phyloP scores from a whole-genome alignment of 2,888 invertebrate species.

The Lasioglossum malachurum region DNA sequence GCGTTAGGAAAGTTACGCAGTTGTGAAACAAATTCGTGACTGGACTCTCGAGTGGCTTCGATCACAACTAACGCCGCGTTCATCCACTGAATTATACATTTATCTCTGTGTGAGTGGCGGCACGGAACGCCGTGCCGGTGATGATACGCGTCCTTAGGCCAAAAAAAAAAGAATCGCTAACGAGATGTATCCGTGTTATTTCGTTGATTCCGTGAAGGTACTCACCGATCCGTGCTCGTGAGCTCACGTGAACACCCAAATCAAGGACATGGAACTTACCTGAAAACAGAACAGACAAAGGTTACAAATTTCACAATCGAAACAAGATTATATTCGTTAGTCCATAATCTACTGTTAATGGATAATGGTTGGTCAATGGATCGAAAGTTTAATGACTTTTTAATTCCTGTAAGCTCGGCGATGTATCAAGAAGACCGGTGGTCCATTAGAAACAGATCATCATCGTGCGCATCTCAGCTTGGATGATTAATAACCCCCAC shows the following conservation, averaged over 20 bases:
- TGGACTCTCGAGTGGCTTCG: constrained; percentile 37
- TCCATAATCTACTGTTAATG: background rate
- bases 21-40: constrained; percentile 60
- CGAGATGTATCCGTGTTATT: constrained; percentile 63
- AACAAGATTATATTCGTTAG: background rate
- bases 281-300: constrained; percentile 55
- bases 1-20: constrained; percentile 56
- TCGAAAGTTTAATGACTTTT: constrained; percentile 5
- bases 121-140: constrained; percentile 30
- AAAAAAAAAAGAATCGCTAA: constrained; percentile 30
- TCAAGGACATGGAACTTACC: constrained; percentile 63
- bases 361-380: background rate
- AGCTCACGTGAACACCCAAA: constrained; percentile 18
- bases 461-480: background rate
- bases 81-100: constrained; percentile 57
- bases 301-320: constrained; percentile 23
- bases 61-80: constrained; percentile 43
- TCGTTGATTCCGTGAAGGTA: constrained; percentile 58
- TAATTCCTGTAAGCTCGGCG: background rate
- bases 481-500: background rate
- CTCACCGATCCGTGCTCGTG: constrained; percentile 55
- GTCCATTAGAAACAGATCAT: background rate
- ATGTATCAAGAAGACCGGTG: background rate
- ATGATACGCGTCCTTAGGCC: constrained; percentile 39
- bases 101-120: constrained; percentile 40